A percentile compares a stretch with the other conserved stretches of the same genome.
These are phyloP conservation scores for Callopanchax toddi DNA, from an alignment of 2,113 vertebrate species.

Conservation along the genomic window DNA sequence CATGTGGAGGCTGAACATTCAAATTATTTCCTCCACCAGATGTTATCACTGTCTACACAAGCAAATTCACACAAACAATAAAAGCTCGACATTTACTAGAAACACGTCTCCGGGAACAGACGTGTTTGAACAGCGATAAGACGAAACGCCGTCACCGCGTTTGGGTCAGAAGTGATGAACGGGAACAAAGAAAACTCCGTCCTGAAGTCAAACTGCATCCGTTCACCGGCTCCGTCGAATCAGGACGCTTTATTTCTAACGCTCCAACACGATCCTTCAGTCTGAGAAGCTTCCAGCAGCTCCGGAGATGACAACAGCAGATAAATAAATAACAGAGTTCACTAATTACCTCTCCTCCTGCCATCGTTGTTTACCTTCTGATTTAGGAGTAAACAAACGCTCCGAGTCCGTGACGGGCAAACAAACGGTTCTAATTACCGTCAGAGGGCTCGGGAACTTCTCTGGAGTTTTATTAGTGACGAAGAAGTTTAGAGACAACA, in stretches of 20 bases:
- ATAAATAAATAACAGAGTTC: slow-evolving; percentile 35
- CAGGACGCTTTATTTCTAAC: too few relatives aligned
- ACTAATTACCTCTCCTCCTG: slow-evolving; percentile 45
- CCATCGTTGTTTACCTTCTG: slow-evolving; percentile 38
- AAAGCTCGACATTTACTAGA: too few relatives aligned
- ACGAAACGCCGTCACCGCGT: neutral
- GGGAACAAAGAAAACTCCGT: too few relatives aligned
- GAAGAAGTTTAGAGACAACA: neutral
- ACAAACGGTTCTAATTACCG: neutral
- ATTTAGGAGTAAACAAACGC: slow-evolving; percentile 46
- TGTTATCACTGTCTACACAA: neutral
- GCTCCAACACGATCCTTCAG: too few relatives aligned
- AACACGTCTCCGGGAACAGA: too few relatives aligned
- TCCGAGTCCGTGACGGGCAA: neutral
- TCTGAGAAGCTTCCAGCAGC: too few relatives aligned
- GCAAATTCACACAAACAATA: neutral
- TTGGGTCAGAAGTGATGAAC: too few relatives aligned
- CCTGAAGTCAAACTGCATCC: too few relatives aligned
- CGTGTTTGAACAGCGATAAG: too few relatives aligned
- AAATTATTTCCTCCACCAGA: neutral
- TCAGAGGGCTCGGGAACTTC: neutral
- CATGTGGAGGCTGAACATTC: neutral
- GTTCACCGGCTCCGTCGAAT: too few relatives aligned
- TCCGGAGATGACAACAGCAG: too few relatives aligned
- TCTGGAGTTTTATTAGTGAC: neutral